Conservation (phyloP, 2,888 invertebrate species). For the Nymphalis polychloros region DNA sequence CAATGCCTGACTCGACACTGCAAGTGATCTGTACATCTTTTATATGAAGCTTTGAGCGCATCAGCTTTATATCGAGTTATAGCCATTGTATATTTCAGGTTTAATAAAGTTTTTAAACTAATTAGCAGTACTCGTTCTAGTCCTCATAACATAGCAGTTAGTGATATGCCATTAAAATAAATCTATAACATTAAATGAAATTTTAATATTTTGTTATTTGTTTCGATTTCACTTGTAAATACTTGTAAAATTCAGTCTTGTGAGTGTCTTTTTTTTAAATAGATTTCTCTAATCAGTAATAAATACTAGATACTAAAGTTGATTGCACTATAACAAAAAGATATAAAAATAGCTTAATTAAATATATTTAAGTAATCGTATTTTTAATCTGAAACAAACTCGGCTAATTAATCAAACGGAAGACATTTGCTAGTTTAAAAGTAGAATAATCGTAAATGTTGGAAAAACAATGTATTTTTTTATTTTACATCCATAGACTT, state of each 20-base stretch:
- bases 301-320: no score
- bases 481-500: background rate
- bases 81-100: slow-evolving; percentile 14
- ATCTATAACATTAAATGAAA: background rate
- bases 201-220: background rate
- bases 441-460: background rate
- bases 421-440: background rate
- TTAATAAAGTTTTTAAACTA: slow-evolving; percentile 22
- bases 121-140: slow-evolving; percentile 9
- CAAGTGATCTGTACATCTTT: slow-evolving; percentile 54
- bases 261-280: no score
- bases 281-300: no score
- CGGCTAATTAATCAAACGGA: background rate
- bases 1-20: slow-evolving; percentile 55
- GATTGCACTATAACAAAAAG: background rate
- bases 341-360: background rate
- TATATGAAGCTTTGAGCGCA: slow-evolving; percentile 40
- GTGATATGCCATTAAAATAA: background rate
- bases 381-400: background rate
- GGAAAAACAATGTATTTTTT: background rate
- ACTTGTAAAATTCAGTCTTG: no score
- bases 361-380: background rate
- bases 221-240: no score
- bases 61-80: slow-evolving; percentile 30
- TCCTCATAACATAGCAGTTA: background rate